phyloP scores from a whole-genome alignment of 1,140 invertebrate species.

The Choristoneura fumiferana region DNA sequence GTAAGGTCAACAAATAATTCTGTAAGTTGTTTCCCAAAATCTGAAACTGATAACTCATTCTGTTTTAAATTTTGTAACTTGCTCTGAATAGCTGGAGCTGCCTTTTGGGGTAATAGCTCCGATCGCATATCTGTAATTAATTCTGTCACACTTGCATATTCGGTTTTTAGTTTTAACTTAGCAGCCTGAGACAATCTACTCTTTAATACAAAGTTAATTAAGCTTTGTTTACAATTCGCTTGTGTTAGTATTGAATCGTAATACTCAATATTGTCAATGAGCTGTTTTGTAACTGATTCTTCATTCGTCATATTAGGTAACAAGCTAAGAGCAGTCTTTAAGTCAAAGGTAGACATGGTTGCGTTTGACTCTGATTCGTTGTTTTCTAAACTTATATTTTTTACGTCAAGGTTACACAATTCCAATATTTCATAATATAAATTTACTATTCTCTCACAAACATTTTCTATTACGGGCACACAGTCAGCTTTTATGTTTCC shows the following conservation, averaged over 20 bases:
- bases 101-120: neutral
- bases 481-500: too few species aligned
- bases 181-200: slow-evolving; percentile 2
- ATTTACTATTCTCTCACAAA: neutral
- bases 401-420: neutral
- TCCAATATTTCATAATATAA: neutral
- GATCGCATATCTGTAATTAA: neutral
- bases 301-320: neutral
- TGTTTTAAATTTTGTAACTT: neutral
- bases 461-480: too few species aligned
- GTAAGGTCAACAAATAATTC: too few species aligned
- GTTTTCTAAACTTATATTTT: too few species aligned
- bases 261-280: too few species aligned
- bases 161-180: neutral
- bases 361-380: neutral
- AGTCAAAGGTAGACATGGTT: neutral
- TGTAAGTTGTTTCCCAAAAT: too few species aligned
- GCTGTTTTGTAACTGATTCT: neutral
- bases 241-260: neutral
- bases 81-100: neutral
- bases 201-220: neutral
- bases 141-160: neutral
- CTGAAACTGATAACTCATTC: neutral
- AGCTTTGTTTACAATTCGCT: neutral
- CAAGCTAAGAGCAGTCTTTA: neutral